Evolutionary conservation across 92 coral and sea anemone genomes (phyloP).

Genomic region (Siderastrea radians): DNA sequence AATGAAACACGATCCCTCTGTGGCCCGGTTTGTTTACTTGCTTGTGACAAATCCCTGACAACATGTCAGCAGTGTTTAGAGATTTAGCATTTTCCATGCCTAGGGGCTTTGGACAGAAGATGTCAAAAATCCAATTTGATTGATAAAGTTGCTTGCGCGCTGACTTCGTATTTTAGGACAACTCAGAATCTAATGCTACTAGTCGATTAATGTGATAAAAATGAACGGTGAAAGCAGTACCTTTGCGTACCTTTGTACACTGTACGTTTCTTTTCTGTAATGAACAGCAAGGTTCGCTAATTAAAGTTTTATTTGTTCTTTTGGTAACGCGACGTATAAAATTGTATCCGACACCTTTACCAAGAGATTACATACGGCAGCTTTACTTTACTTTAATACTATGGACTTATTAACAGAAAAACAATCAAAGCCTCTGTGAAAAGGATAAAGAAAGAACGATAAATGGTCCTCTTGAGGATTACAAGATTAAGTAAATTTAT

Average conservation of each 20-base stretch:
- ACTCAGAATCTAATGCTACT: no score
- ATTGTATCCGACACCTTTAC: neutral
- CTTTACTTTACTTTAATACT: neutral
- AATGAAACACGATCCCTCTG: conserved; percentile 1
- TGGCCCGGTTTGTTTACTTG: conserved; percentile 19
- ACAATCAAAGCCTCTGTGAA: conserved; percentile 6
- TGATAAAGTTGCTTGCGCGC: no score
- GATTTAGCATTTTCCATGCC: conserved; percentile 9
- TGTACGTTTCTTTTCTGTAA: neutral
- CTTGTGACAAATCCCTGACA: conserved; percentile 34
- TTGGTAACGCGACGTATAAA: neutral
- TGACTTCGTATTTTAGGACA: neutral
- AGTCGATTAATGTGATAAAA: neutral
- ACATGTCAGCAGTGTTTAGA: neutral
- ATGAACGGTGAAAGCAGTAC: neutral
- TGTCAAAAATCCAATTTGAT: conserved; percentile 5
- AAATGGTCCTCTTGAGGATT: conserved; percentile 8
- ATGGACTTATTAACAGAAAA: neutral
- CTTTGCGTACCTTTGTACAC: neutral
- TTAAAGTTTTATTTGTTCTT: conserved; percentile 2
- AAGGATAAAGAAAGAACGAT: neutral
- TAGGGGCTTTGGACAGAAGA: neutral
- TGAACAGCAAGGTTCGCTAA: neutral
- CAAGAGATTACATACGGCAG: neutral
- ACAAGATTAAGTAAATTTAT: conserved; percentile 10